These are phyloP conservation scores for Liposcelis brunnea DNA, from an alignment of 2,888 invertebrate genomes.

Conservation along the genomic window DNA sequence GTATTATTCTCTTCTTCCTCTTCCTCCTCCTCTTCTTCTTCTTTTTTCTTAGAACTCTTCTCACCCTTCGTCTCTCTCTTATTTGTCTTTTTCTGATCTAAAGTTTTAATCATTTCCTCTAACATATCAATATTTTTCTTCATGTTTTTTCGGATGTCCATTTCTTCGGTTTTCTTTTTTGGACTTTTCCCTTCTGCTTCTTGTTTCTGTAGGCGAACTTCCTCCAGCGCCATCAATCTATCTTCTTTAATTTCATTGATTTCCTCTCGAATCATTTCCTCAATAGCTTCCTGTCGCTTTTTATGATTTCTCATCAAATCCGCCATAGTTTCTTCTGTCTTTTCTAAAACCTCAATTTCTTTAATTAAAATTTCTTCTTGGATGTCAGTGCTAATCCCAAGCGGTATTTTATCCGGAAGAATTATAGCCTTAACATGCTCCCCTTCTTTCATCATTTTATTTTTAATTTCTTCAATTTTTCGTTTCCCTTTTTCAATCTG, in stretches of 20 bases:
- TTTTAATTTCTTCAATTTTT: background rate
- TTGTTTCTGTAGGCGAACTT: background rate
- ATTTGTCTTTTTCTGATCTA: too few relatives aligned
- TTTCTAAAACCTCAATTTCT: constrained; percentile 3
- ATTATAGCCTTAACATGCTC: background rate
- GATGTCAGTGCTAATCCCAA: background rate
- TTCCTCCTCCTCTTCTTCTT: background rate
- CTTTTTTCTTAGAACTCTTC: background rate
- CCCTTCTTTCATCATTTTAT: background rate
- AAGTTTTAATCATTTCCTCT: background rate
- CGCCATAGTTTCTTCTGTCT: constrained; percentile 4
- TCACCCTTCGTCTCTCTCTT: background rate
- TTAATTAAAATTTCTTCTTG: constrained; percentile 2
- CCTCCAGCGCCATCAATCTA: background rate
- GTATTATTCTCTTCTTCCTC: background rate
- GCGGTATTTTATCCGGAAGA: background rate
- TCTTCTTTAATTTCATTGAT: background rate
- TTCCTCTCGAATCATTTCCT: background rate
- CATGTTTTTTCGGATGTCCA: background rate
- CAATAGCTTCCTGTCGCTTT: background rate
- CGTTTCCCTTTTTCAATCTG: too few relatives aligned
- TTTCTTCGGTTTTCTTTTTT: too few relatives aligned
- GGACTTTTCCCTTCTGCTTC: too few relatives aligned
- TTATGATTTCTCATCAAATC: background rate
- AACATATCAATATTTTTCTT: background rate